Evolutionary conservation across 2,113 vertebrate genomes (phyloP).

Genomic region (Trachemys scripta): DNA sequence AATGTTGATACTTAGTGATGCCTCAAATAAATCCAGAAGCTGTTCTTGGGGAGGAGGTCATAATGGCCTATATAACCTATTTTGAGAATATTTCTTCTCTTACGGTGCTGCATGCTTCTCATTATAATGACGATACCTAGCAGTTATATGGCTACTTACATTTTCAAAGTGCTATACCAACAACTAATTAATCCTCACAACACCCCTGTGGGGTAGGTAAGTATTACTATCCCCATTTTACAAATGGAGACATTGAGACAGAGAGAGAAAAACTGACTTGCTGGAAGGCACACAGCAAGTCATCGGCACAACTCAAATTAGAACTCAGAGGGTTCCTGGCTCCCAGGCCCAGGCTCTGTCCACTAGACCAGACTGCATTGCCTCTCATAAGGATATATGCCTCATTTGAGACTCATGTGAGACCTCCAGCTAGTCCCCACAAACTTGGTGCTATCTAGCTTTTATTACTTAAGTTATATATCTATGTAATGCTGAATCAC

Average conservation of each 20-base stretch:
- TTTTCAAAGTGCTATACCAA: conserved; percentile 55
- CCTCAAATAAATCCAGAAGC: conserved; percentile 61
- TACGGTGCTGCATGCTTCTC: conserved; percentile 56
- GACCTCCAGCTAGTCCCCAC: background rate
- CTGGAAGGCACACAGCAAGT: conserved; percentile 42
- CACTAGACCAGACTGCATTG: background rate
- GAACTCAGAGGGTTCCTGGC: background rate
- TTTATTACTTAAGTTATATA: background rate
- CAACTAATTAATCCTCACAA: conserved; percentile 78
- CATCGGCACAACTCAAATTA: conserved; percentile 12
- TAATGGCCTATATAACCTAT: conserved; percentile 55
- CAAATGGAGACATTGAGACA: conserved; percentile 51
- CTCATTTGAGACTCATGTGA: background rate
- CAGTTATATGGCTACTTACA: conserved; percentile 72
- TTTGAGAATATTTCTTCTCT: conserved; percentile 62
- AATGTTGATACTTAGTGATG: conserved; percentile 44
- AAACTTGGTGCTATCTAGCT: background rate
- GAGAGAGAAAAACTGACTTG: conserved; percentile 47
- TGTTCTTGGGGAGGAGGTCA: conserved; percentile 28
- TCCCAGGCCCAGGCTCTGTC: background rate
- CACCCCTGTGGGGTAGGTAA: conserved; percentile 66
- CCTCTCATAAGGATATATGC: background rate
- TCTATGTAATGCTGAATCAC: background rate
- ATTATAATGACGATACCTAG: conserved; percentile 70
- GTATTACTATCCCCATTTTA: conserved; percentile 69